These are phyloP conservation scores for Ischnura elegans DNA, from an alignment of 2,888 invertebrate species.

Conservation along the genomic window DNA sequence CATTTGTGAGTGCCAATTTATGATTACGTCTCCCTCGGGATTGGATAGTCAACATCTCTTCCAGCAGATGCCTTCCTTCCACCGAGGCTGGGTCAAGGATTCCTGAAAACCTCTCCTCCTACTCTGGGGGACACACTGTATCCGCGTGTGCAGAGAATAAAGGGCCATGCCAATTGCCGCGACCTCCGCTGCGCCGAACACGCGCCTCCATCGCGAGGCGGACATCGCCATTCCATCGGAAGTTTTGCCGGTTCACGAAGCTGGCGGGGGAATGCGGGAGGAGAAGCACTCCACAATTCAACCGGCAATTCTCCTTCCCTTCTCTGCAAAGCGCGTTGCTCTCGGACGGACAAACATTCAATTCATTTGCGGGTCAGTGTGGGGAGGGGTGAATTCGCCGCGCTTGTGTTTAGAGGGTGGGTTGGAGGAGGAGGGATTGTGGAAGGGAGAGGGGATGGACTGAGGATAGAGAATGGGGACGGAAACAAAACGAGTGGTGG, in stretches of 20 bases:
- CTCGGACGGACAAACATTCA: constrained; percentile 47
- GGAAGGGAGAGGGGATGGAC: not conserved
- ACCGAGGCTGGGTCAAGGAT: not conserved
- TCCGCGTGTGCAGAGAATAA: too few species aligned
- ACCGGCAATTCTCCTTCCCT: not conserved
- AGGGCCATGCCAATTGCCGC: constrained; percentile 13
- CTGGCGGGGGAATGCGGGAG: constrained; percentile 47
- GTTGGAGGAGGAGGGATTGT: not conserved
- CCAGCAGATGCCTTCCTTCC: not conserved
- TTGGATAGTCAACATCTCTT: too few species aligned
- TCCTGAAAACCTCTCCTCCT: not conserved
- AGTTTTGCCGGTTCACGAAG: constrained; percentile 39
- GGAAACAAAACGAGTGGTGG: constrained; percentile 29
- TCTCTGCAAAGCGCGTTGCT: not conserved
- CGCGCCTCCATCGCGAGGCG: not conserved
- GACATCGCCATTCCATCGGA: constrained; percentile 51
- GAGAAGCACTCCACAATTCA: constrained; percentile 39
- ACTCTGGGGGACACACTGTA: too few species aligned
- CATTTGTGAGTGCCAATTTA: too few species aligned
- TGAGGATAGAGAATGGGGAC: too few species aligned
- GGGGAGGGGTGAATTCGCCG: not conserved
- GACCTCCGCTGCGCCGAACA: not conserved
- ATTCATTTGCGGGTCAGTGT: constrained; percentile 52
- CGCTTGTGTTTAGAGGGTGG: not conserved
- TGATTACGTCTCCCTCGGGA: too few species aligned